Conservation (phyloP, 2,888 invertebrate genomes). For the Lasioglossum marginatum region DNA sequence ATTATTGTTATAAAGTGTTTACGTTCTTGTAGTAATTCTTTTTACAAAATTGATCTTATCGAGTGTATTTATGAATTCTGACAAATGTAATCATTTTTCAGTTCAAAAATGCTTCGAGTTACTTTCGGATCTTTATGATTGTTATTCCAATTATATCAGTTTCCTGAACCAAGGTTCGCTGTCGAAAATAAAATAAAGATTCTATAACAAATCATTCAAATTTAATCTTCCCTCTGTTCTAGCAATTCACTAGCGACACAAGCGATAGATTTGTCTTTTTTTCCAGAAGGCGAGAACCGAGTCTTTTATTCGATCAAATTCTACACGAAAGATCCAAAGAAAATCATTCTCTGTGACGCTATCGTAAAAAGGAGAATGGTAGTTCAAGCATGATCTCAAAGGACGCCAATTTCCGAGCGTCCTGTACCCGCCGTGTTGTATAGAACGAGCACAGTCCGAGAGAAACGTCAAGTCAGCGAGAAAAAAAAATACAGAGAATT, state of each 20-base stretch:
- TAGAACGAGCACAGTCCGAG: conserved; percentile 20
- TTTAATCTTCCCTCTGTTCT: neutral
- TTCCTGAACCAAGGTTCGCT: neutral
- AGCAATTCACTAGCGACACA: neutral
- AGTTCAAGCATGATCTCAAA: neutral
- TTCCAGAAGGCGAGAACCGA: neutral
- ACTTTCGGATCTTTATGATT: neutral
- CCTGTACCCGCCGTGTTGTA: conserved; percentile 10
- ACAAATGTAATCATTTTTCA: neutral
- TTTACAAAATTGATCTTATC: neutral
- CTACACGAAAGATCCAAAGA: neutral
- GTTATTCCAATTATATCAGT: neutral
- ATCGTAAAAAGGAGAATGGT: neutral
- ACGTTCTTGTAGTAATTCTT: neutral
- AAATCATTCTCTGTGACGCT: neutral
- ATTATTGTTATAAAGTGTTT: neutral
- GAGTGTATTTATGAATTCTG: neutral
- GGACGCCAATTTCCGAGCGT: neutral
- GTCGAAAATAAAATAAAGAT: conserved; percentile 3
- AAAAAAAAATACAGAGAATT: conserved; percentile 59
- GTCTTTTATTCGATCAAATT: neutral
- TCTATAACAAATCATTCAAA: neutral
- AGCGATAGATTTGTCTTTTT: neutral
- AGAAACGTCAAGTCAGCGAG: conserved; percentile 43
- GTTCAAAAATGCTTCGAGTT: neutral